Conservation (phyloP, 64 coral and sea anemone genomes). For the Astreopora myriophthalma region DNA sequence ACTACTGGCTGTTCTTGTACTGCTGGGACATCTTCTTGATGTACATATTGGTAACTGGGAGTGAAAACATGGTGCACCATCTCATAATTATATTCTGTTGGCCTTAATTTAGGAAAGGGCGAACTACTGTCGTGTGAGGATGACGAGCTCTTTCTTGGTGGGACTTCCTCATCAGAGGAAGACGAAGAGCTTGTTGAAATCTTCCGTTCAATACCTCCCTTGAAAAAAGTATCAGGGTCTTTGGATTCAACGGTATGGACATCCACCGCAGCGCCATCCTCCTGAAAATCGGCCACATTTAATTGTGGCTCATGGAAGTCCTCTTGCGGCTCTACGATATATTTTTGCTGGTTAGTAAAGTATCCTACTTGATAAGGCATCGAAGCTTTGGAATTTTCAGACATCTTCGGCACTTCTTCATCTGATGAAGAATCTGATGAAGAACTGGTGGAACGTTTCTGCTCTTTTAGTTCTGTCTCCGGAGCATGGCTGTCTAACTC, state of each 20-base stretch:
- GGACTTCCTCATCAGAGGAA: neutral
- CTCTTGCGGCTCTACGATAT: neutral
- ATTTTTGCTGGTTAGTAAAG: neutral
- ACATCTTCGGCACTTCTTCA: neutral
- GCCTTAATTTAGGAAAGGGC: neutral
- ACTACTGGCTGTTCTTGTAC: neutral
- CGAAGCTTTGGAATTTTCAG: neutral
- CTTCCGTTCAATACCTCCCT: neutral
- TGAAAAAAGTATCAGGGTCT: neutral
- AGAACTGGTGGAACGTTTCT: neutral
- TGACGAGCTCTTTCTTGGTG: neutral
- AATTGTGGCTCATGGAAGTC: neutral
- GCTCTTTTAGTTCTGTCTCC: neutral
- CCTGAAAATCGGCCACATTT: neutral
- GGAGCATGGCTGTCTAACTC: too few species aligned
- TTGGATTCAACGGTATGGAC: neutral
- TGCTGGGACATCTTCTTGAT: neutral
- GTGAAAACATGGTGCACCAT: neutral
- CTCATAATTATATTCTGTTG: neutral
- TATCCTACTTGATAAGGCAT: slow-evolving; percentile 14
- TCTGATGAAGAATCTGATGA: slow-evolving; percentile 10
- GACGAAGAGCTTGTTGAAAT: slow-evolving; percentile 13
- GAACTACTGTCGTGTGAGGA: neutral
- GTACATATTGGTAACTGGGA: too few species aligned
- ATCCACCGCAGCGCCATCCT: neutral